Percentiles rank a stretch among this genome's conserved stretches.
phyloP scores from a whole-genome alignment of 2,113 vertebrate genomes.

The Prionailurus bengalensis region DNA sequence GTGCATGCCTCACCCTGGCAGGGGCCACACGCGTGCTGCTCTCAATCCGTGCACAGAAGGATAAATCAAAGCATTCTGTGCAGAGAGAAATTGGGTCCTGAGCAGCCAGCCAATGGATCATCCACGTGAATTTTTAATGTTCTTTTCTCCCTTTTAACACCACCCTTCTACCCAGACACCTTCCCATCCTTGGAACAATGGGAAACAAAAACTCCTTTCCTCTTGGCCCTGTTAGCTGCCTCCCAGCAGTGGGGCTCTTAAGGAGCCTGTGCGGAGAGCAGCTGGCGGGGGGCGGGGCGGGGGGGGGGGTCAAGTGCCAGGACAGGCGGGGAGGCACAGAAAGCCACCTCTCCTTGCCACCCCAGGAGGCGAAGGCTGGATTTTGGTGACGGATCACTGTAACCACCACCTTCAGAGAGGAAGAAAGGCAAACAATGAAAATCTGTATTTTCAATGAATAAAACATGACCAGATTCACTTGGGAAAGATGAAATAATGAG shows the following conservation, averaged over 20 bases:
- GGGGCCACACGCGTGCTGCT: not conserved
- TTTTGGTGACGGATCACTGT: not conserved
- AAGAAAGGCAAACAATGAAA: not conserved
- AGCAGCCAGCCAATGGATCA: not conserved
- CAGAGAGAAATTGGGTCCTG: not conserved
- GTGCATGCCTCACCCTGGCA: not conserved
- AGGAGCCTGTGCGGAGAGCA: not conserved
- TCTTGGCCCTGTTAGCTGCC: not conserved
- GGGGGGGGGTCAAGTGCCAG: not conserved
- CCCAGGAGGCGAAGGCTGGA: fast-evolving
- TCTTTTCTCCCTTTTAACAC: not conserved
- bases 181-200: not conserved
- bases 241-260: not conserved
- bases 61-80: not conserved
- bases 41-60: not conserved
- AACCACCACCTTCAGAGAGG: not conserved
- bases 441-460: slow-evolving; percentile 64
- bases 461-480: slow-evolving; percentile 22
- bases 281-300: not conserved
- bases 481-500: slow-evolving; percentile 5
- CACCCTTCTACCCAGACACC: not conserved
- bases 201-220: not conserved
- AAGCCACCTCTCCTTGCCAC: not conserved
- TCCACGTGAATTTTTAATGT: not conserved
- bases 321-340: not conserved